These are phyloP conservation scores for Lepeophtheirus nordmannii DNA, from an alignment of 2,888 invertebrate genomes.

Conservation along the genomic window DNA sequence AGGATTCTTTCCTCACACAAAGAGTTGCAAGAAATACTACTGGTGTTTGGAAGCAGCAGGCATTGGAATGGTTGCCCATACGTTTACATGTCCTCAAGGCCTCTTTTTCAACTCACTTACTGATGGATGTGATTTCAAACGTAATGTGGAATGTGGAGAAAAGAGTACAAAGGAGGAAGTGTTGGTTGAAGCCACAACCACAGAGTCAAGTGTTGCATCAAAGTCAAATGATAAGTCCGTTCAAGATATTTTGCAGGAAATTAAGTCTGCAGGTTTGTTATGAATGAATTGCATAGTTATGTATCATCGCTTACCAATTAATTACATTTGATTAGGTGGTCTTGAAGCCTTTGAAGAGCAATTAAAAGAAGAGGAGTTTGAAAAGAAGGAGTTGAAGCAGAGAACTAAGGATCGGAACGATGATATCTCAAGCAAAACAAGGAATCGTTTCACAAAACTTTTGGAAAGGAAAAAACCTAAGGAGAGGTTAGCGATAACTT, in stretches of 20 bases:
- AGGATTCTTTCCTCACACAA: constrained; percentile 77
- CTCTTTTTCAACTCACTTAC: constrained; percentile 77
- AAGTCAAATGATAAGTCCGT: constrained; percentile 4
- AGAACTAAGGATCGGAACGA: constrained; percentile 27
- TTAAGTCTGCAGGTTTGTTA: constrained; percentile 15
- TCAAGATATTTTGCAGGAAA: constrained; percentile 8
- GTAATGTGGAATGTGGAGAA: constrained; percentile 57
- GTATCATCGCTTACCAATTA: neutral
- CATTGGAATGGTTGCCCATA: constrained; percentile 74
- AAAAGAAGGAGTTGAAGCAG: constrained; percentile 36
- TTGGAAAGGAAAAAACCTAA: constrained; percentile 12
- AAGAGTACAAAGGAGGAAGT: constrained; percentile 40
- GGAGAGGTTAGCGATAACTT: neutral
- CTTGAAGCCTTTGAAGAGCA: constrained; percentile 28
- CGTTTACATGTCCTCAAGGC: constrained; percentile 80
- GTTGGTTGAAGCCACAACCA: constrained; percentile 31
- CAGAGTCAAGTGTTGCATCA: constrained; percentile 7
- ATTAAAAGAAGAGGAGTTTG: constrained; percentile 39
- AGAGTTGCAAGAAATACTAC: constrained; percentile 84
- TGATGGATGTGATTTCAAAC: constrained; percentile 77
- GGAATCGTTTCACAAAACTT: constrained; percentile 21
- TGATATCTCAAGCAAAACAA: constrained; percentile 25
- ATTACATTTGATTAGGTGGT: neutral
- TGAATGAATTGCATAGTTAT: neutral
- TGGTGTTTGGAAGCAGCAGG: constrained; percentile 84